Evolutionary conservation across 2,888 invertebrate species (phyloP), one percentile per base, ranked within the genome.

Genomic region (Abscondita cerata): DNA sequence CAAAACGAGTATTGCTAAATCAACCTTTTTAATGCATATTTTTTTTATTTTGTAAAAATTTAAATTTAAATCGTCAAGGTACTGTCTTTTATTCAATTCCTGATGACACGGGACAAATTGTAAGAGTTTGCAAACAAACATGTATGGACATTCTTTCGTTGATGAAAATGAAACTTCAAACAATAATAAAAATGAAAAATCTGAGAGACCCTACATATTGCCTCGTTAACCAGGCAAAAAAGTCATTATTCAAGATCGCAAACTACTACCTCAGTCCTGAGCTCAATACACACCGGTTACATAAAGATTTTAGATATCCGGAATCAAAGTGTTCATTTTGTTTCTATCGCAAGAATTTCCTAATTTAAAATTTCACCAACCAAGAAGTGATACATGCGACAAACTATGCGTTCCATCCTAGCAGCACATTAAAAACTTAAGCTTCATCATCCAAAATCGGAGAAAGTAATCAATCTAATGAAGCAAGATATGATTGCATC

Each of bases 271-370:
- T 25, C 25, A 25, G 25, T 25, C 6, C 25, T 25, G 25, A 25
- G 25, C 25, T 25, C 6, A 25, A 25, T 25, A 25, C 25, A 25
- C 25, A 25, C 25, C 25, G 25, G 25, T 25, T 38, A 2, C 12
- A 47, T 47, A 20, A 47, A 47, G 25, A 13, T 25, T 47, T 47
- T 20, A 47, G 25, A 12, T 12, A 20, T 47, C 47, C 12, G 47
- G 6, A 47, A 20, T 12, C 25, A 8, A 44, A 25, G 4, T 25
- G 25, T 25, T 25, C 2, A 4, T 25, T 25, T 44, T 11, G 18
- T 6, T 47, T 20, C 6, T 47, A 47, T 47, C 2, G 47, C 2
- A 8, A 25, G 5, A 12, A 20, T 47, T 47, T 12, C 12, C 40
- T 12, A 12, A 40, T n/a, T 12, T 40, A 40, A n/a, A 2, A 11